Percentiles rank a stretch among this genome's conserved stretches.
Conservation (phyloP, 1,140 invertebrate species). For the Neotoxoptera formosana region DNA sequence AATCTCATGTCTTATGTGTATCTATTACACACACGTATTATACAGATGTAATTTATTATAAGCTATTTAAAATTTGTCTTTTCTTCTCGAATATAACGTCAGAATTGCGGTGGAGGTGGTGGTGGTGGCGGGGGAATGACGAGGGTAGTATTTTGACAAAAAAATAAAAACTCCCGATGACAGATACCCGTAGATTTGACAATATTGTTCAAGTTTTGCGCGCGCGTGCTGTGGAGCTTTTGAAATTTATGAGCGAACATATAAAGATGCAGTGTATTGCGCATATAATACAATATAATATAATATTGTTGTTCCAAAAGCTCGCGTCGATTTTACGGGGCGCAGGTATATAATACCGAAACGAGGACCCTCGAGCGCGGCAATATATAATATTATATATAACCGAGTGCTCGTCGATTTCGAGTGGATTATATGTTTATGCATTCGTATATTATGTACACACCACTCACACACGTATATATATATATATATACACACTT, state of each 20-base stretch:
- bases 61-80: not conserved
- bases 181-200: not conserved
- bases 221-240: not conserved
- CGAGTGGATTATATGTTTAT: constrained; percentile 15
- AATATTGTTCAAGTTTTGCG: not conserved
- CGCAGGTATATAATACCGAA: not conserved
- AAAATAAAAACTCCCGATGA: not conserved
- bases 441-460: not conserved
- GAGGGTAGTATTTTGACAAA: not conserved
- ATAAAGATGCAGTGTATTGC: not conserved
- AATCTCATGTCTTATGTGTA: not conserved
- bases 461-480: not conserved
- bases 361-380: not conserved
- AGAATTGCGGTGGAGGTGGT: not conserved
- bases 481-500: too few relatives aligned
- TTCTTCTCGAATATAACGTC: not conserved
- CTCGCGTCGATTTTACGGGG: not conserved
- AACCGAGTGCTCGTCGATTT: not conserved
- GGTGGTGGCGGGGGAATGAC: not conserved
- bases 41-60: not conserved
- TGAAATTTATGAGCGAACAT: not conserved
- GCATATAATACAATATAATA: not conserved
- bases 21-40: not conserved
- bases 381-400: not conserved
- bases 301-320: not conserved